Base-by-base conservation (phyloP, 2,113 vertebrate genomes). In the Xyrauchen texanus region DNA sequence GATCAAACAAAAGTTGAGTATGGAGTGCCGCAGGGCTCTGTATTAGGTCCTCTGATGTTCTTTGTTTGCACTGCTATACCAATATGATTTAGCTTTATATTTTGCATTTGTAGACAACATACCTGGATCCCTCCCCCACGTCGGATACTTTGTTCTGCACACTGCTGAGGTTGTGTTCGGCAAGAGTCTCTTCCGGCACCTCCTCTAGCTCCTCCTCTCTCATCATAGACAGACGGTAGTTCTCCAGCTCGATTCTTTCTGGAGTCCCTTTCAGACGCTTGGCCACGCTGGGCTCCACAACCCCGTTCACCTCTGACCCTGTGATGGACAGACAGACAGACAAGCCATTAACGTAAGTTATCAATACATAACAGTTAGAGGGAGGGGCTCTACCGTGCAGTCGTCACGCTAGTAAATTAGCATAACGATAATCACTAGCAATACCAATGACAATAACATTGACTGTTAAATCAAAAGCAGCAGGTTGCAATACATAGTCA, bases 231-330 rank as follows among this genome's bases (percentile, higher is more conserved):
- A 96, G 92, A 0, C 96, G 94, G 88, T 97, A 98, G 86, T 99
- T 99, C 93, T 99, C 98, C 90, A 99, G 88, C 91, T 98, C 98
- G 0, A 99, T 99, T 53, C 98, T 93, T 67, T 99, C 98, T 0
- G 98, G 98, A 0, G 98, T 99, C 60, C 95, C 96, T 34, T 93
- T 92, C 16, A 96, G 89, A 8, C 97, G 88, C 83, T 99, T 99
- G 4, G 96, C 93, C 0, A 98, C 70, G 81, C 93, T 94, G 80
- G 95, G 95, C 85, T 98, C 98, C 81, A 94, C 94, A 80, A 98
- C 79, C 45, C 96, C 96, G 0, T 98, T 98, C 79, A 96, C 86
- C 9, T 92, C 90, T 78, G 57, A 92, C 11, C 53, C 94, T 97
- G 94, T 64, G 51, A 16, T 51, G 4, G 46, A 10, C 86, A 11